These are phyloP conservation scores for Drosophila lacteicornis DNA, from an alignment of 1,140 invertebrate genomes.

Conservation along the genomic window DNA sequence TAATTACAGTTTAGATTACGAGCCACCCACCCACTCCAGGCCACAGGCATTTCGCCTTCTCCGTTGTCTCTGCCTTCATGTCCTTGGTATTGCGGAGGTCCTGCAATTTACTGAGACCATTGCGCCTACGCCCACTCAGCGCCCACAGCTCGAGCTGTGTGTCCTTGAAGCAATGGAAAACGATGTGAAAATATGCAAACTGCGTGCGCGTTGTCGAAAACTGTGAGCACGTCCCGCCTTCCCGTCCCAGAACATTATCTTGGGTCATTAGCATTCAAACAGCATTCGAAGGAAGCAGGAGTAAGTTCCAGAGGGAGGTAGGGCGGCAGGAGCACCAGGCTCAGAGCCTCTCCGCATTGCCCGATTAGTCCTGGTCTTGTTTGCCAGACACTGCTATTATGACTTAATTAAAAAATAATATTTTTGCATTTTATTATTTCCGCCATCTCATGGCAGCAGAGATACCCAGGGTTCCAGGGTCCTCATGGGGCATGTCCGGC, in stretches of 20 bases:
- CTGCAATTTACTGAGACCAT: slow-evolving; percentile 39
- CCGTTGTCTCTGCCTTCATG: no score
- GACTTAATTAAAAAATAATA: slow-evolving; percentile 75
- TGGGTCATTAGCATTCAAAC: slow-evolving; percentile 57
- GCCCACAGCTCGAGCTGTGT: background rate
- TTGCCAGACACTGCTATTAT: slow-evolving; percentile 55
- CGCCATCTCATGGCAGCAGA: slow-evolving; percentile 1
- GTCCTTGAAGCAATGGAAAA: slow-evolving; percentile 47
- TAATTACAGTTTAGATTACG: slow-evolving; percentile 53
- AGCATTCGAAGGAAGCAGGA: slow-evolving; percentile 7
- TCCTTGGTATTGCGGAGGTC: background rate
- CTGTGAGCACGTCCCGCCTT: slow-evolving; percentile 43
- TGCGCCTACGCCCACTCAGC: background rate
- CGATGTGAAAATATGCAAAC: slow-evolving; percentile 75
- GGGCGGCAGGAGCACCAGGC: background rate
- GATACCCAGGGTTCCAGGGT: background rate
- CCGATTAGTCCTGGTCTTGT: slow-evolving; percentile 21
- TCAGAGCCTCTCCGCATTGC: background rate
- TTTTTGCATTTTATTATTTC: slow-evolving; percentile 56
- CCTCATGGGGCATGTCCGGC: background rate
- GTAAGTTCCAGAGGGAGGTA: background rate
- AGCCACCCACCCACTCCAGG: background rate
- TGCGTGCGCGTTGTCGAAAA: slow-evolving; percentile 58
- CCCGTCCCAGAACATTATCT: slow-evolving; percentile 5
- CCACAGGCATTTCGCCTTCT: background rate